Base-by-base conservation (phyloP, 2,797 vertebrate species). In the Rhinella marina region DNA sequence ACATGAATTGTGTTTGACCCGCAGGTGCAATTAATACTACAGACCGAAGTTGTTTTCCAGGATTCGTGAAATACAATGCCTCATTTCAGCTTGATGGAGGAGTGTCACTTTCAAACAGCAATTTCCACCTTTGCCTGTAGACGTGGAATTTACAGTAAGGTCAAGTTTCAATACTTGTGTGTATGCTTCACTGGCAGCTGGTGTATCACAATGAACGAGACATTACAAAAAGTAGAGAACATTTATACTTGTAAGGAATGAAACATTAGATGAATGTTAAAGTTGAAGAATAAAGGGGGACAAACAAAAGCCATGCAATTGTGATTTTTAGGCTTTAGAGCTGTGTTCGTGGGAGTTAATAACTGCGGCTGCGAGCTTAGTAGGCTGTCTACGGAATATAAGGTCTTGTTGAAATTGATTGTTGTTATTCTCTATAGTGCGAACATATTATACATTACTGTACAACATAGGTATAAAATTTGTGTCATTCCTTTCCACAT, bases 221-320 rank as follows among this genome's bases (percentile, higher is more conserved):
- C 68, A 61, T 61, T 86, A 50, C 52, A 81, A 62, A 76, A 70
- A 64, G 23, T 23, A 23, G 57, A 77, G 59, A 78, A 78, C 76
- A 29, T 56, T 80, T 86, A 48, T 23, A 48, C 54, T 81, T 27
- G 56, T 62, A 80, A 57, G 23, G 68, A 48, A 87, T 62, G 41
- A 75, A 87, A 82, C 79, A 50, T 50, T 87, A 87, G 79, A 73
- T 75, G 50, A 62, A 82, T 54, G 57, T 52, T 82, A 54, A 82
- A 54, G 32, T n/a, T 50, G 56, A 16, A 25, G 72, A 73, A 70
- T 81, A 59, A 81, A 79, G 54, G 21, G 11, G 32, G 57, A 23
- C 52, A 59, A 32, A 85, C 57, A 85, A 75, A 76, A 77, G 32
- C 29, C 25, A 16, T 25, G 21, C 16, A 77, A 27, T 9, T 57